A percentile compares a stretch with the other conserved stretches of the same genome.
Conservation (phyloP, 2,797 vertebrate genomes). For the Rhinatrema bivittatum region DNA sequence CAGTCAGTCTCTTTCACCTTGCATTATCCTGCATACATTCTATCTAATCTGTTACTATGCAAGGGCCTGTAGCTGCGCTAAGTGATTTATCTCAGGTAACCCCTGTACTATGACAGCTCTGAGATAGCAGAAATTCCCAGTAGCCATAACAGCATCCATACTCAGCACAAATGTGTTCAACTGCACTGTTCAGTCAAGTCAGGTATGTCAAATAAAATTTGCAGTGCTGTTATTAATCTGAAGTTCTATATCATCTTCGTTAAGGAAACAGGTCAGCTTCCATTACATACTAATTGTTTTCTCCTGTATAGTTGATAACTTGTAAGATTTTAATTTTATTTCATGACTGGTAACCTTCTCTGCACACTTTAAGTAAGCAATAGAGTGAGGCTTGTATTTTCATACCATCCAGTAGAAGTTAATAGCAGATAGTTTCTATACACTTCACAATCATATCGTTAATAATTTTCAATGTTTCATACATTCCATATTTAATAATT, state of each 20-base stretch:
- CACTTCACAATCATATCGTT: too few species aligned
- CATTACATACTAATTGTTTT: not conserved
- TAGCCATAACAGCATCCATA: conserved; percentile 27
- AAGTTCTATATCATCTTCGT: conserved; percentile 14
- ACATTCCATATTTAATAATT: too few species aligned
- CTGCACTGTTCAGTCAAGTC: conserved; percentile 21
- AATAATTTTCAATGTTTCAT: too few species aligned
- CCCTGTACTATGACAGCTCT: conserved; percentile 36
- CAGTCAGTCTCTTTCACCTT: conserved; percentile 21
- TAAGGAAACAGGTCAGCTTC: not conserved
- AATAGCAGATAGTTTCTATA: too few species aligned
- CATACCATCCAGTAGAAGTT: fast-evolving
- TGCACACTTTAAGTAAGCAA: not conserved
- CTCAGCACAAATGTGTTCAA: conserved; percentile 28
- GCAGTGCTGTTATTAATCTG: conserved; percentile 13
- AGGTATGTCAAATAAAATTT: conserved; percentile 15
- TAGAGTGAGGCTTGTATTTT: not conserved
- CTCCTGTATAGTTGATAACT: not conserved
- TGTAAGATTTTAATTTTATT: not conserved
- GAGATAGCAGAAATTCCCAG: conserved; percentile 26
- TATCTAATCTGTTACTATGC: conserved; percentile 32
- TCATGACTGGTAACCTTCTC: not conserved
- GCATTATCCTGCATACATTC: conserved; percentile 21
- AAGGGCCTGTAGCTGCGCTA: conserved; percentile 28
- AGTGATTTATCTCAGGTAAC: conserved; percentile 46